Evolutionary conservation across 2,113 vertebrate genomes (phyloP).

Genomic region (Phyllopteryx taeniolatus): DNA sequence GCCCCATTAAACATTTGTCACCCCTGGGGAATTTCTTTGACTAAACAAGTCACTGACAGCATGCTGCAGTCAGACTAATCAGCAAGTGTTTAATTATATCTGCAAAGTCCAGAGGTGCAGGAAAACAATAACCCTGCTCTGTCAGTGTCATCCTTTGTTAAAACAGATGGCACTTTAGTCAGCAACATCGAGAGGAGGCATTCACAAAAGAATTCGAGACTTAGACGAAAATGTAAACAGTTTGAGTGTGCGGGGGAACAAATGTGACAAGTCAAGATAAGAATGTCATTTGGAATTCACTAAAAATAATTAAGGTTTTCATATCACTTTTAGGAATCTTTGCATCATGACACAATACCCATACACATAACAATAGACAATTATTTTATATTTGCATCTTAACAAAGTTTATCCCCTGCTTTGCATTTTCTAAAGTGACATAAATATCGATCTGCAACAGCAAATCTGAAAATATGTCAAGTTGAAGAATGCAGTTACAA

Average conservation of each 20-base stretch:
- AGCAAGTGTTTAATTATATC: constrained; percentile 66
- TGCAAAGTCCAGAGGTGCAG: constrained; percentile 55
- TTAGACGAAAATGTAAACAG: constrained; percentile 49
- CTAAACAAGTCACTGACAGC: constrained; percentile 59
- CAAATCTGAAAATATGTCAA: constrained; percentile 47
- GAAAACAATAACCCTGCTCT: constrained; percentile 53
- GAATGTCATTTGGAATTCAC: constrained; percentile 59
- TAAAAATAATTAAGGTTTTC: constrained; percentile 54
- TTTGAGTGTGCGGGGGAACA: constrained; percentile 39
- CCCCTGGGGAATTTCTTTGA: constrained; percentile 53
- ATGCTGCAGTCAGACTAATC: constrained; percentile 53
- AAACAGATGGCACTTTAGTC: constrained; percentile 44
- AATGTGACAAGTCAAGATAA: constrained; percentile 61
- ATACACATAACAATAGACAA: constrained; percentile 34
- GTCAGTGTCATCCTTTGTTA: constrained; percentile 47
- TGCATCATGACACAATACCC: constrained; percentile 46
- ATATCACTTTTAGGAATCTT: constrained; percentile 56
- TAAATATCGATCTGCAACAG: constrained; percentile 46
- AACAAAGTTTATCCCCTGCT: constrained; percentile 29
- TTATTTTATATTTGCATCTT: constrained; percentile 42
- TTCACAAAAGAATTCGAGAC: constrained; percentile 46
- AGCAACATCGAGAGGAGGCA: constrained; percentile 39
- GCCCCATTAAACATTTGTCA: constrained; percentile 59
- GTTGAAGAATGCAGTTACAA: constrained; percentile 40
- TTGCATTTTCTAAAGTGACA: constrained; percentile 42